Percentiles rank a stretch among this genome's conserved stretches.
Evolutionary conservation across 2,888 invertebrate genomes (phyloP).

Genomic region (Mellilla xanthometata): DNA sequence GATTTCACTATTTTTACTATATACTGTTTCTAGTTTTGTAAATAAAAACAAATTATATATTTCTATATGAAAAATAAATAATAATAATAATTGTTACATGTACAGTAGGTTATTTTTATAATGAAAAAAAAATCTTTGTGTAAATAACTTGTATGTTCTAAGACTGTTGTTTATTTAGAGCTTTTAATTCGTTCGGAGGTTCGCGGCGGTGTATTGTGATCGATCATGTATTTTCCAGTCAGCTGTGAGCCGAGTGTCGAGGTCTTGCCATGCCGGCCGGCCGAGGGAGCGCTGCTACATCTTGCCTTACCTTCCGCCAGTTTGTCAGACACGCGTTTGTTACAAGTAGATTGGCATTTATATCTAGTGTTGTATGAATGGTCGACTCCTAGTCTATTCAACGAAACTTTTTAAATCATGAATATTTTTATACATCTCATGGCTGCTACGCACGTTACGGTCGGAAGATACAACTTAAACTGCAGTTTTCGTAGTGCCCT

Average conservation of each 20-base stretch:
- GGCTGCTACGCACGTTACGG: no score
- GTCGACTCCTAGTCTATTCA: conserved; percentile 34
- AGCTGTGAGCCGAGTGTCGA: conserved; percentile 44
- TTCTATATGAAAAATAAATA: conserved; percentile 66
- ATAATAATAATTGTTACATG: conserved; percentile 71
- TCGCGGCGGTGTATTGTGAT: conserved; percentile 55
- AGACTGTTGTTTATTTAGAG: conserved; percentile 82
- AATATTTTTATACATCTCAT: conserved; percentile 23
- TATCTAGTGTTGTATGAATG: conserved; percentile 15
- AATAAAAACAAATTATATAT: conserved; percentile 74
- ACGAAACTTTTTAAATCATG: conserved; percentile 29
- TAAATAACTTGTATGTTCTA: conserved; percentile 79
- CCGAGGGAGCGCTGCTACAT: no score
- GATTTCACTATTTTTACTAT: conserved; percentile 77
- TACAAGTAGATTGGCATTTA: conserved; percentile 18
- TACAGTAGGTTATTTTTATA: conserved; percentile 80
- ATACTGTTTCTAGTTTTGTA: conserved; percentile 69
- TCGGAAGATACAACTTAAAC: no score
- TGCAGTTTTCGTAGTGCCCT: no score
- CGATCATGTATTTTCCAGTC: conserved; percentile 78
- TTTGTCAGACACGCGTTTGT: conserved; percentile 8
- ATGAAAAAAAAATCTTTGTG: conserved; percentile 65
- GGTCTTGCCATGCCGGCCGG: conserved; percentile 44
- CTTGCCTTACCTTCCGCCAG: no score
- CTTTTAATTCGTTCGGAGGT: conserved; percentile 76